These are phyloP conservation scores for Pilophorus perplexus DNA, from an alignment of 2,888 invertebrate genomes.

Conservation along the genomic window DNA sequence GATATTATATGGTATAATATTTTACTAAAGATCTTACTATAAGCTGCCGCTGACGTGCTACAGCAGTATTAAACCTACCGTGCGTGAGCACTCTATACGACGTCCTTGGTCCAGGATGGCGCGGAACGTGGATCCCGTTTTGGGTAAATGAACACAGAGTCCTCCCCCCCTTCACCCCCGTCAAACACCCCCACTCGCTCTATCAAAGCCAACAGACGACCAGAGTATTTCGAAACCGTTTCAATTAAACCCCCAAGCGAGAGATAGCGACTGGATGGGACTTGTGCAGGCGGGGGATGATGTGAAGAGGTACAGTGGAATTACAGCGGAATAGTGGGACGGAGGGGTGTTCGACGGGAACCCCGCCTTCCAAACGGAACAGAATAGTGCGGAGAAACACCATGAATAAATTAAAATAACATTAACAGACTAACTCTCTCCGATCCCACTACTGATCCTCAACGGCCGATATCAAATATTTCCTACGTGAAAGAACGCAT, in stretches of 20 bases:
- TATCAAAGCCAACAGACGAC: neutral
- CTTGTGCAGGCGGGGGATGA: neutral
- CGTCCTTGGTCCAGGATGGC: too few relatives aligned
- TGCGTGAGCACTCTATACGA: too few relatives aligned
- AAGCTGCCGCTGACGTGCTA: too few relatives aligned
- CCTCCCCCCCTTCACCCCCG: neutral
- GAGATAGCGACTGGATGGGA: neutral
- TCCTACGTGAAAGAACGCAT: too few relatives aligned
- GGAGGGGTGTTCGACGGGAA: too few relatives aligned
- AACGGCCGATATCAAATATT: too few relatives aligned
- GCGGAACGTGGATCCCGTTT: neutral
- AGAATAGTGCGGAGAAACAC: neutral
- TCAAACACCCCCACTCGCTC: neutral
- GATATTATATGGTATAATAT: too few relatives aligned
- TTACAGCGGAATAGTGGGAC: too few relatives aligned
- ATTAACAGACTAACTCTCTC: neutral
- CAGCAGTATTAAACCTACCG: slow-evolving; percentile 5
- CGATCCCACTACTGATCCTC: too few relatives aligned
- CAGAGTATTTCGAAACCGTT: slow-evolving; percentile 11
- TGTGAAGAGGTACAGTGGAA: too few relatives aligned
- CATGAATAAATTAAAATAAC: slow-evolving; percentile 22
- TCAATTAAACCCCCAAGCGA: neutral
- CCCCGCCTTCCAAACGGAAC: too few relatives aligned
- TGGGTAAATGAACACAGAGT: neutral
- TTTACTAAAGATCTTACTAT: too few relatives aligned